Conservation (phyloP, 2,797 vertebrate species). For the Leontocebus nigricollis region DNA sequence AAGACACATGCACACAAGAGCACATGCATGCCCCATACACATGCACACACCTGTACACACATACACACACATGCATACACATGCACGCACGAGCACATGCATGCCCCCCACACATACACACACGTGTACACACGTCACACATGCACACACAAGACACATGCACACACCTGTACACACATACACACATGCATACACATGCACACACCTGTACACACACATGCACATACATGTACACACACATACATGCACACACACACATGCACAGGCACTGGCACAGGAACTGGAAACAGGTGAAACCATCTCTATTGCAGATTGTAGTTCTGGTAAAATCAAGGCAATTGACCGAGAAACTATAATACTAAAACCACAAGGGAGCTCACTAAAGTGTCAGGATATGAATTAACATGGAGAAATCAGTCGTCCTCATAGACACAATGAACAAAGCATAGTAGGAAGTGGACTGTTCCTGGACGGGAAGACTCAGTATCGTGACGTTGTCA, state of each 20-base stretch:
- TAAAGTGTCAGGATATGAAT: not conserved
- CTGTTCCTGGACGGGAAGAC: not conserved
- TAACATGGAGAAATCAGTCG: not conserved
- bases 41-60: not conserved
- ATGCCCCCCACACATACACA: no score
- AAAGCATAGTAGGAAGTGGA: not conserved
- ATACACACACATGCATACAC: no score
- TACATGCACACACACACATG: not conserved
- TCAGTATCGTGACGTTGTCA: not conserved
- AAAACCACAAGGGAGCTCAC: not conserved
- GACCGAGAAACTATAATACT: not conserved
- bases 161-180: no score
- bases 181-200: fast-evolving
- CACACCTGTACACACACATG: not conserved
- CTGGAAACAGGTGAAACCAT: not conserved
- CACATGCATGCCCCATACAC: no score
- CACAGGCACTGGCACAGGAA: not conserved
- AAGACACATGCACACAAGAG: fast-evolving
- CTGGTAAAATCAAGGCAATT: not conserved
- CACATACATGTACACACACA: no score
- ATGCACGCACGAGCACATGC: no score
- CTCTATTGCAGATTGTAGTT: not conserved
- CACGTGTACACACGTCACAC: not conserved
- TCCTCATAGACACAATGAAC: not conserved
- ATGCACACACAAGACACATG: no score